Base-by-base conservation (phyloP, 2,797 vertebrate genomes). In the Lutra lutra region DNA sequence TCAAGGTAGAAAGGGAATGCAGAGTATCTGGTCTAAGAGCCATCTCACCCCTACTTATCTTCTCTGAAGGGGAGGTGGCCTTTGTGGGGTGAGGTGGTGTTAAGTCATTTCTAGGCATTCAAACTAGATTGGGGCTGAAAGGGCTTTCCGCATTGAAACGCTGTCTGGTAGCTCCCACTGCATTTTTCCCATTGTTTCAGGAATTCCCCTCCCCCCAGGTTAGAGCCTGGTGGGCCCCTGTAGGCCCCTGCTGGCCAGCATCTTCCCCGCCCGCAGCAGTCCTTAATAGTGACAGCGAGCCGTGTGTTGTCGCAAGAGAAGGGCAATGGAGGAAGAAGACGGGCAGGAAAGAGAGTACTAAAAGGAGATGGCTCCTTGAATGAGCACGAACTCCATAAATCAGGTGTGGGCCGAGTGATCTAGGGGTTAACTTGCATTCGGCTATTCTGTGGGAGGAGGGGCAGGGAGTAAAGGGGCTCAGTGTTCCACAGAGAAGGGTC, bases 101-200 rank as follows among this genome's bases (percentile, higher is more conserved):
- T 35, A 64, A 60, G 73, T 73, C 35, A 62, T 58, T 82, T 91
- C 85, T 60, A 92, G 80, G 89, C 60, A 68, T 79, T 96, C 70
- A 73, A 75, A 89, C 40, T 54, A 32, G 27, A 40, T 35, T 94
- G 85, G 56, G 46, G 72, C 75, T 85, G 48, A 91, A 88, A 77
- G 43, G 66, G 27, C 35, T 84, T 85, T 87, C 43, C 38, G 68
- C 23, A 1, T n/a, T 0, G 11, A 89, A 60, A 92, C 15, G 83
- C 79, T 38, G 40, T 84, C 60, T 60, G 58, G 70, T 60, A 73
- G 92, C 72, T 85, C 56, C 68, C 56, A 48, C 54, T 2, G 79
- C 84, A 86, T 89, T 89, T 92, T 86, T 20, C 78, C 84, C 62
- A 64, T 96, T 98, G 95, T 98, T 94, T 93, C 72, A 29, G 77